phyloP scores from a whole-genome alignment of 2,113 vertebrate genomes.

The Coptodon rendalli region DNA sequence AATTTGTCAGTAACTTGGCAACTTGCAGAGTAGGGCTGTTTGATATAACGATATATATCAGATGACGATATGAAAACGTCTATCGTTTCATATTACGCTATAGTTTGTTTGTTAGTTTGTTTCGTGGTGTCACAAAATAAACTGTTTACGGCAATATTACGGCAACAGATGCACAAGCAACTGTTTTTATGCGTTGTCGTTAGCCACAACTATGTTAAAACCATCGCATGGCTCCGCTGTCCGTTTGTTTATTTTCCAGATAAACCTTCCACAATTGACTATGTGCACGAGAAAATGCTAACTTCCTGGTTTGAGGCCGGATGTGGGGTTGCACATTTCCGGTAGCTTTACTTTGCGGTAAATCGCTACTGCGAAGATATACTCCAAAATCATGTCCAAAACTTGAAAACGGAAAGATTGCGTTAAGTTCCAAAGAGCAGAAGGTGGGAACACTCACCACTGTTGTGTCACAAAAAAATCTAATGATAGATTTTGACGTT shows the following conservation, averaged over 20 bases:
- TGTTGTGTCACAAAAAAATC: too few relatives aligned
- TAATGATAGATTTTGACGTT: too few relatives aligned
- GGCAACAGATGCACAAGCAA: not conserved
- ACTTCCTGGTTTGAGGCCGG: too few relatives aligned
- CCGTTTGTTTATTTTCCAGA: not conserved
- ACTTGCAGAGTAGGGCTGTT: not conserved
- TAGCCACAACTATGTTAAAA: not conserved
- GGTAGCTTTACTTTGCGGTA: too few relatives aligned
- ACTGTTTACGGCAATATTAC: not conserved
- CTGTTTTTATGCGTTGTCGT: not conserved
- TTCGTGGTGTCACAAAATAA: not conserved
- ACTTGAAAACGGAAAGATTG: too few relatives aligned
- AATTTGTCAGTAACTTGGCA: not conserved
- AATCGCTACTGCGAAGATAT: too few relatives aligned
- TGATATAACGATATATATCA: not conserved
- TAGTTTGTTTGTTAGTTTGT: not conserved
- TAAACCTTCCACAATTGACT: not conserved
- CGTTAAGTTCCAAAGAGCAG: too few relatives aligned
- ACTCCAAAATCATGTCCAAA: too few relatives aligned
- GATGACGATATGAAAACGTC: not conserved
- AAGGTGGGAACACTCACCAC: too few relatives aligned
- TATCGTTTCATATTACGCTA: fast-evolving
- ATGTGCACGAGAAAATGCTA: too few relatives aligned
- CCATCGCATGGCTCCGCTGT: fast-evolving
- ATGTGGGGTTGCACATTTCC: too few relatives aligned